Evolutionary conservation across 2,797 vertebrate species (phyloP).

Genomic region (Urocyon cinereoargenteus): DNA sequence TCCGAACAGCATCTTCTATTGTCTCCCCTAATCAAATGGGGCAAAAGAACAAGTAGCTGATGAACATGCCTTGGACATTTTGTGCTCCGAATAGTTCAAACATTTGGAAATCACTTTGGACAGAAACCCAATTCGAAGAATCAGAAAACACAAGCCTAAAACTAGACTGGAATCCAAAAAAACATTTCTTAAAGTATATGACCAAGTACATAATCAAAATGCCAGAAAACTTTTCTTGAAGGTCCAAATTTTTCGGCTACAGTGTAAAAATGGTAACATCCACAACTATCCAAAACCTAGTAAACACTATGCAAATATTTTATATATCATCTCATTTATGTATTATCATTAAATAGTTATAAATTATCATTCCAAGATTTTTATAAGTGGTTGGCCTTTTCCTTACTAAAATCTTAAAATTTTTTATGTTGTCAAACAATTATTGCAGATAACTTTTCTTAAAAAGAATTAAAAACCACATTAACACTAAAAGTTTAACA

Average conservation of each 20-base stretch:
- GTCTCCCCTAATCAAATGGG: constrained; percentile 92
- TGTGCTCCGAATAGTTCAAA: constrained; percentile 71
- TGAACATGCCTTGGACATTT: constrained; percentile 68
- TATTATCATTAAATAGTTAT: neutral
- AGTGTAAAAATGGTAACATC: neutral
- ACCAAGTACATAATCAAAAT: neutral
- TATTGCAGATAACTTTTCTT: constrained; percentile 10
- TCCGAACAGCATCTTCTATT: constrained; percentile 94
- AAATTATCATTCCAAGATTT: neutral
- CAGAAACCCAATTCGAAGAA: constrained; percentile 65
- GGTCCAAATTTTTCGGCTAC: neutral
- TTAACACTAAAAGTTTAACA: too few relatives aligned
- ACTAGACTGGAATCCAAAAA: constrained; percentile 59
- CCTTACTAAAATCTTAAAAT: constrained; percentile 20
- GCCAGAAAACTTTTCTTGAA: constrained; percentile 3
- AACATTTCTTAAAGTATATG: constrained; percentile 47
- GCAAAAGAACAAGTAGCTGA: constrained; percentile 80
- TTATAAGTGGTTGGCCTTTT: neutral
- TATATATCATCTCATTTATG: neutral
- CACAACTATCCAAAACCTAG: neutral
- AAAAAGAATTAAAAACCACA: neutral
- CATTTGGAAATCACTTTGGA: constrained; percentile 74
- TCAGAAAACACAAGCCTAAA: constrained; percentile 21
- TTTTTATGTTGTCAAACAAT: constrained; percentile 16
- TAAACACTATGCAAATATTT: neutral